Evolutionary conservation across 1,140 invertebrate genomes (phyloP).

Genomic region (Leptopilina boulardi): DNA sequence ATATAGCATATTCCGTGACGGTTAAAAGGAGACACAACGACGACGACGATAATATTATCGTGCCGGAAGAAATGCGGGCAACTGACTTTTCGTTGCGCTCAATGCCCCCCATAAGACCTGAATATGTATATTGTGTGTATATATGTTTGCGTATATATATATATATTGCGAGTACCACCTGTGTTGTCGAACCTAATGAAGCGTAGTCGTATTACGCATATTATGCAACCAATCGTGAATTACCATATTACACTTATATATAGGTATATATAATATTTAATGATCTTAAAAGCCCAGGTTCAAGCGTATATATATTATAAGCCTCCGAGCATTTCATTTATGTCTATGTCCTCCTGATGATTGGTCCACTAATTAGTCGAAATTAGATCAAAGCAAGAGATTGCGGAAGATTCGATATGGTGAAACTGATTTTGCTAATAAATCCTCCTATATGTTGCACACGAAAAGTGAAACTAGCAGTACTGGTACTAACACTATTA

Average conservation of each 20-base stretch:
- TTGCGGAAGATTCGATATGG: not conserved
- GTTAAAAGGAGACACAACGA: not conserved
- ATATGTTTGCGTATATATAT: not conserved
- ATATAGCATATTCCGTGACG: too few species aligned
- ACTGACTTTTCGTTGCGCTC: slow-evolving; percentile 20
- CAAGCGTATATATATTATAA: not conserved
- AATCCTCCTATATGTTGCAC: too few species aligned
- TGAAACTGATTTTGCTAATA: not conserved
- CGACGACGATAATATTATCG: not conserved
- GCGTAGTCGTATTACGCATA: not conserved
- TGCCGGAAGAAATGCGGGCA: slow-evolving; percentile 22
- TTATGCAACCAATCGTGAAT: slow-evolving; percentile 24
- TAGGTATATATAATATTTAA: too few species aligned
- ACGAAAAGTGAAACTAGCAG: too few species aligned
- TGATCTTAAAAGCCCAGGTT: slow-evolving; percentile 24
- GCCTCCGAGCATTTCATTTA: not conserved
- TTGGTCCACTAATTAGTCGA: not conserved
- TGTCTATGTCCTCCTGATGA: not conserved
- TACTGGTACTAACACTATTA: too few species aligned
- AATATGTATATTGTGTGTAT: not conserved
- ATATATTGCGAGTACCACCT: not conserved
- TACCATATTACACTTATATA: slow-evolving; percentile 11
- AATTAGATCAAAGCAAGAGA: slow-evolving; percentile 3
- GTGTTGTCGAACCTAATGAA: slow-evolving; percentile 21
- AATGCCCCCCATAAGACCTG: not conserved